These are phyloP conservation scores for Mantis religiosa DNA, from an alignment of 2,888 invertebrate species.

Conservation along the genomic window DNA sequence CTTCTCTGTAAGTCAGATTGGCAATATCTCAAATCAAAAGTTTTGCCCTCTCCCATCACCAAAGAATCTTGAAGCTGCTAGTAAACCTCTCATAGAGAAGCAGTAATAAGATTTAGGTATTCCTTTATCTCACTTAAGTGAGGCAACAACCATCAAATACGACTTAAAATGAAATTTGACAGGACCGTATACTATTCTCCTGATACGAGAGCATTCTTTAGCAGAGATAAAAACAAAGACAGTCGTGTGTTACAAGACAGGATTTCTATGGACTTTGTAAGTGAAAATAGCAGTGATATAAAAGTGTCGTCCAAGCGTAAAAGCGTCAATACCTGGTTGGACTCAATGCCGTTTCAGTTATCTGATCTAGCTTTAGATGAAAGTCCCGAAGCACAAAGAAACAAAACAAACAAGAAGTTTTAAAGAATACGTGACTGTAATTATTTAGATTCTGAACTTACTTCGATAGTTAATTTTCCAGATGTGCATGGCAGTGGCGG, in stretches of 20 bases:
- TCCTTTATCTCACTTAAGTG: not conserved
- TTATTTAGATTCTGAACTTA: not conserved
- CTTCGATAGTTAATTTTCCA: too few relatives aligned
- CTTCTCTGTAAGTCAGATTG: not conserved
- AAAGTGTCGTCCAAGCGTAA: not conserved
- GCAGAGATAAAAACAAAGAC: not conserved
- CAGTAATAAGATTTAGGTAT: not conserved
- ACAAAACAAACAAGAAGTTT: not conserved
- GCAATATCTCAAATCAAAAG: not conserved
- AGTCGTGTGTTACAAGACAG: not conserved
- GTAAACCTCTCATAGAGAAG: not conserved
- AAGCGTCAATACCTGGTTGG: not conserved
- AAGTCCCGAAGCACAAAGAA: not conserved
- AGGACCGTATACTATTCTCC: not conserved
- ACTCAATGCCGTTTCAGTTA: not conserved
- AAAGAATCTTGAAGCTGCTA: not conserved
- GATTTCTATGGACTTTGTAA: not conserved
- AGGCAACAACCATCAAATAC: not conserved
- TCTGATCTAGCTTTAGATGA: not conserved
- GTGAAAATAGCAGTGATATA: not conserved
- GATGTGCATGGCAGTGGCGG: not conserved
- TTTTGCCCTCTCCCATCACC: not conserved
- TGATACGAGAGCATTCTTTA: not conserved
- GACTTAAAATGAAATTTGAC: not conserved
- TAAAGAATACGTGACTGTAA: not conserved